These are phyloP conservation scores for Sarcophaga subvicina DNA, from an alignment of 2,888 invertebrate genomes.

Conservation along the genomic window DNA sequence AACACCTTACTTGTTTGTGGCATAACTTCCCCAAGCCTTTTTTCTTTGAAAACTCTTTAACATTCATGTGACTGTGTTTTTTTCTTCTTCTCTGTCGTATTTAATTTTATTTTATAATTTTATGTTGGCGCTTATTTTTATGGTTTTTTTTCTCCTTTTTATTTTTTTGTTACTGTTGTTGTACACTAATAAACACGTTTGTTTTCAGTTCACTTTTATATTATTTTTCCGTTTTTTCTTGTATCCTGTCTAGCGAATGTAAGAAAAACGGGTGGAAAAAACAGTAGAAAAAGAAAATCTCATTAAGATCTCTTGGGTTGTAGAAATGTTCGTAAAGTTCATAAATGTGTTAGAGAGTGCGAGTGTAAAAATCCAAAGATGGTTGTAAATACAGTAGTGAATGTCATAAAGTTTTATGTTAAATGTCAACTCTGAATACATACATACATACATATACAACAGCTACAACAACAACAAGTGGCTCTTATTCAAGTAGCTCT, in stretches of 20 bases:
- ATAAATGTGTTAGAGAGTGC: conserved; percentile 52
- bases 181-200: conserved; percentile 41
- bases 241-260: conserved; percentile 21
- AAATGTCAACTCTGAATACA: conserved; percentile 53
- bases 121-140: background rate
- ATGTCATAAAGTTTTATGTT: conserved; percentile 58
- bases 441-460: background rate
- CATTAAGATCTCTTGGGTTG: conserved; percentile 56
- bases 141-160: background rate
- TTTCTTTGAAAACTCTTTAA: conserved; percentile 1
- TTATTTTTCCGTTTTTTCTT: conserved; percentile 21
- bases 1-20: background rate
- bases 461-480: background rate
- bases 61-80: conserved; percentile 27
- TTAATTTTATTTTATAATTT: background rate
- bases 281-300: conserved; percentile 38
- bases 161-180: conserved; percentile 1
- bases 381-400: conserved; percentile 54
- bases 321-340: conserved; percentile 52
- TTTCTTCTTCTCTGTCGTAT: background rate
- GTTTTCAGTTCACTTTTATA: conserved; percentile 6
- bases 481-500: background rate
- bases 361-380: conserved; percentile 43
- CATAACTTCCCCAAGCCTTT: background rate
- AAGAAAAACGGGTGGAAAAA: background rate